Conservation (phyloP, 2,113 vertebrate species). For the Atrichornis clamosus region DNA sequence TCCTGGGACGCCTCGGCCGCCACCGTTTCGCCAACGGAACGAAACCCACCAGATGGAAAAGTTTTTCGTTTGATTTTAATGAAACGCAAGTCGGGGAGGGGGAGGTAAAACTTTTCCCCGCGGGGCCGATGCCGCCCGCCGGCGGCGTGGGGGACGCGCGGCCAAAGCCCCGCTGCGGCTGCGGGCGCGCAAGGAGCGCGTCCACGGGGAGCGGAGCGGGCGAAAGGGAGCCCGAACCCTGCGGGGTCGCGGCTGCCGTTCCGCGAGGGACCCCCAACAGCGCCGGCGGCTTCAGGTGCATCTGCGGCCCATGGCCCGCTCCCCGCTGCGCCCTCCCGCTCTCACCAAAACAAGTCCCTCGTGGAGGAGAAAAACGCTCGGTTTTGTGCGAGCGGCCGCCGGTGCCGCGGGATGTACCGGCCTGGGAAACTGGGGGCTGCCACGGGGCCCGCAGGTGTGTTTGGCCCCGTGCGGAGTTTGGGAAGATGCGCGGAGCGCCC, state of each 20-base stretch:
- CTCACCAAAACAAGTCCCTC: neutral
- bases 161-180: neutral
- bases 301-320: neutral
- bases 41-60: neutral
- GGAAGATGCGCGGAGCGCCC: neutral
- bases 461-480: neutral
- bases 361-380: neutral
- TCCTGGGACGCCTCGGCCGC: neutral
- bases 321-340: neutral
- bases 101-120: neutral
- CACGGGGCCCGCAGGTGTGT: neutral
- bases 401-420: neutral
- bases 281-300: neutral
- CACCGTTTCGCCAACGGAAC: neutral
- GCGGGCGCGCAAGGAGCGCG: neutral
- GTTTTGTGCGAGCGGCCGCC: neutral
- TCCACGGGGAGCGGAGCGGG: neutral
- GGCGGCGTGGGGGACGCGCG: neutral
- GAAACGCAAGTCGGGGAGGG: neutral
- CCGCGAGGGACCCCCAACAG: neutral
- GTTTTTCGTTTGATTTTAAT: conserved; percentile 8
- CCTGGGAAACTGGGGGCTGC: neutral
- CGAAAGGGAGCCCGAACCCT: neutral
- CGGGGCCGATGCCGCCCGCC: neutral
- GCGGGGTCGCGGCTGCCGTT: neutral